phyloP scores from a whole-genome alignment of 2,888 invertebrate genomes.

The Cerceris ruficornis region DNA sequence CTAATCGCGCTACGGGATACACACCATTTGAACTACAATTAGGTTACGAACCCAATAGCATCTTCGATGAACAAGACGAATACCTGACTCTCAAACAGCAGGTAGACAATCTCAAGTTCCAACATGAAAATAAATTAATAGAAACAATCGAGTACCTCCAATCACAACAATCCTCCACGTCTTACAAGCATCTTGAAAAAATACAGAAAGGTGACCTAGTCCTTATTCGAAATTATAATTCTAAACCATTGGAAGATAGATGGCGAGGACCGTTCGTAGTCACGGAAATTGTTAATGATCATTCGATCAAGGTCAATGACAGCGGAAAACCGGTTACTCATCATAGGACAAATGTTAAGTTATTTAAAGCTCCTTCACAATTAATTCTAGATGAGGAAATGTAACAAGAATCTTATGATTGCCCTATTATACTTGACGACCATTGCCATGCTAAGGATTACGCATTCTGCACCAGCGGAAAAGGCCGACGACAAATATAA shows the following conservation, averaged over 20 bases:
- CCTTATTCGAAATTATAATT: slow-evolving; percentile 13
- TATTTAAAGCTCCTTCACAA: background rate
- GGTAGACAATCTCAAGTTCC: background rate
- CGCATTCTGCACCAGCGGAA: too few relatives aligned
- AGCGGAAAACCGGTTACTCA: background rate
- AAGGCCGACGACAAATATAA: too few relatives aligned
- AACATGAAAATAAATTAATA: slow-evolving; percentile 27
- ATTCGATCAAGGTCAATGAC: slow-evolving; percentile 4
- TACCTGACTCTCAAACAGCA: background rate
- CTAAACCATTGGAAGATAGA: slow-evolving; percentile 9
- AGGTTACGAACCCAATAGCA: slow-evolving; percentile 27
- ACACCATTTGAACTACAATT: slow-evolving; percentile 24
- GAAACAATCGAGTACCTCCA: slow-evolving; percentile 11
- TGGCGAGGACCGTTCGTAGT: slow-evolving; percentile 28
- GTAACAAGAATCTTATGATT: background rate
- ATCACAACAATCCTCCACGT: slow-evolving; percentile 12
- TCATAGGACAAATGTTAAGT: slow-evolving; percentile 4
- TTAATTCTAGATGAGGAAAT: slow-evolving; percentile 1
- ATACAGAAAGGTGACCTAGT: slow-evolving; percentile 3
- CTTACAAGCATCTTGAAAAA: slow-evolving; percentile 14
- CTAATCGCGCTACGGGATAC: background rate
- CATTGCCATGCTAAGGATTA: background rate
- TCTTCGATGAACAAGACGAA: slow-evolving; percentile 21
- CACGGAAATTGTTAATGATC: background rate
- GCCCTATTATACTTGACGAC: background rate